Evolutionary conservation across 2,888 invertebrate genomes (phyloP), one percentile per base, ranked within the genome.

Genomic region (Glyphotaelius pellucidus): DNA sequence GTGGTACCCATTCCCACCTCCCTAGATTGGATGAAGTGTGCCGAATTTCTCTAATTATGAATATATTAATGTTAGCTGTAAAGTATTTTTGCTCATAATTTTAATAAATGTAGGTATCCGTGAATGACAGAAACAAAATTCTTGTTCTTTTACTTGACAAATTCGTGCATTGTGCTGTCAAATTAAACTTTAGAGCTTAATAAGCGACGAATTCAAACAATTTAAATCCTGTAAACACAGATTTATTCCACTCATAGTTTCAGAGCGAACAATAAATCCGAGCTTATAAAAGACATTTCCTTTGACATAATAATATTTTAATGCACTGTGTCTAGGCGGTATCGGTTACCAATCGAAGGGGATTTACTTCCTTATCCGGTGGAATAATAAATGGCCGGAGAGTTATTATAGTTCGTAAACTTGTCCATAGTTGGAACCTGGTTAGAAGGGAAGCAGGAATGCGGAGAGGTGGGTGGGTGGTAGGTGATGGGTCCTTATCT

Each of bases 331-430:
- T 35, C 19, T 83, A 83, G 83, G 83, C 25, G 83, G 35, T 83
- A 32, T 25, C 83, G 83, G 83, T 35, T 83, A 35, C 32, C 83
- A 83, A 83, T 35, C 35, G 83, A 19, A 38, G 83, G 35, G 35
- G n/a, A 83, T 83, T 83, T 83, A 83, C 25, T 83, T 83, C 83
- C 35, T 32, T 83, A 35, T 83, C 35, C 83, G 83, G 32, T 32
- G 83, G 83, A 83, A 83, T 83, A 83, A 83, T 83, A 83, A 83
- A 83, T 83, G 83, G 25, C 83, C 35, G 25, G 31, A 83, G 83
- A 83, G 35, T 83, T 42, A 86, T 86, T 38, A 15, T 86, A 42
- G 86, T 86, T 86, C 86, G 42, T 35, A 42, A 86, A 38, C 38
- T 86, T n/a, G 42, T 42, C 25, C 42, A 86, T 30, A 86, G 42